Evolutionary conservation across 1,140 invertebrate genomes (phyloP), one percentile per base, ranked within the genome.

Genomic region (Daktulosphaira vitifoliae): DNA sequence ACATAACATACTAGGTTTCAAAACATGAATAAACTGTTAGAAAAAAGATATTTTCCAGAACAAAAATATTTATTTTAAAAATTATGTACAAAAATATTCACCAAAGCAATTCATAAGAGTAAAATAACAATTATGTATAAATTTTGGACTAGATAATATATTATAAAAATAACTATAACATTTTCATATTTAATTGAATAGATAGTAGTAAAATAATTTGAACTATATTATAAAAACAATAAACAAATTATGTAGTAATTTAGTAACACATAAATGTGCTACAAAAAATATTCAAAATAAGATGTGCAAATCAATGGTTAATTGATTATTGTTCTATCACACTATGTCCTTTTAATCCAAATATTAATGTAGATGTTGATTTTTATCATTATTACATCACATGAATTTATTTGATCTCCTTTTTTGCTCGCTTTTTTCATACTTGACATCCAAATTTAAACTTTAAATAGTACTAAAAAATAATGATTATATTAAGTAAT

Each of bases 91-190:
- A 33, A 29, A 62, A 33, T 48, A 6, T 62, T 25, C 42, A 48
- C 56, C 56, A 62, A 62, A 59, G 42, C 56, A 62, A 62, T 62
- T 23, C 56, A 62, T 62, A 62, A 62, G 46, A 25, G 26, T 48
- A 48, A 62, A 62, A 62, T 13, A 62, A 48, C 29, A 62, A 20
- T 48, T 48, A 62, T 62, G 56, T 48, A 62, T 13, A 48, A 62
- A 46, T 33, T 48, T 48, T 15, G 56, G 56, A 62, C 56, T 62
- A 62, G 56, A 62, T 62, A 22, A 33, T 20, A 62, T 62, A 33
- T 46, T 48, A 62, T 48, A 62, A 62, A 62, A 62, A 62, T 62
- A 62, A n/a, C 56, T 62, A 62, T 62, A 48, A 26, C 44, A 62
- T 48, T 48, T 11, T 46, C 2, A 48, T 48, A 62, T 39, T 48